Base-by-base conservation (phyloP, 2,113 vertebrate species). In the Capra hircus region DNA sequence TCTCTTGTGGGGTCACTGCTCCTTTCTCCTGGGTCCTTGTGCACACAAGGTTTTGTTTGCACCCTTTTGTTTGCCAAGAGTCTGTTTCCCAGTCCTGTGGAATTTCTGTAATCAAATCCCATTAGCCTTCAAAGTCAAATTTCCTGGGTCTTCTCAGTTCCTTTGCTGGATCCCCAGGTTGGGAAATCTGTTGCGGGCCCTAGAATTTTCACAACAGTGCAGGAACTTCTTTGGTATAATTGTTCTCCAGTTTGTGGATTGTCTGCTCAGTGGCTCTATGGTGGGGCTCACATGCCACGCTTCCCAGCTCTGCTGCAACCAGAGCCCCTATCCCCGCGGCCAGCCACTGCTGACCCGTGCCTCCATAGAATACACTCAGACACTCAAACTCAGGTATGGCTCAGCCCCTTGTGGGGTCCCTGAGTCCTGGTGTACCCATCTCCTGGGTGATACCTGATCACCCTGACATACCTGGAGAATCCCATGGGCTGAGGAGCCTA, bases 221-320 rank as follows among this genome's bases (percentile, higher is more conserved):
- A 40, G 67, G n/a, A 40, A 12, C 67, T 40, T 40, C n/a, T 71
- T 40, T 12, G 10, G 67, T 40, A 71, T 36, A 12, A 23, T 3
- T 40, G 67, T 40, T 71, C 10, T 40, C 67, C n/a, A 23, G 67
- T 71, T 40, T 71, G 19, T 71, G n/a, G 19, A n/a, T 40, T 40
- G 67, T 71, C 19, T 71, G 67, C 21, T n/a, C 1, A 2, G 62
- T 19, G 33, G 62, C 67, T 40, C n/a, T 71, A 23, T 12, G 19
- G n/a, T 71, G n/a, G n/a, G n/a, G 10, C 67, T 40, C n/a, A 23
- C n/a, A 71, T 6, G 36, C 67, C 67, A 3, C 0, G 0, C 19
- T 71, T 40, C 10, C 67, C 67, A 71, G 19, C n/a, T 71, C 67
- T 71, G 67, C 67, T 40, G 67, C n/a, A 40, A 6, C 10, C n/a